Evolutionary conservation across 1,140 invertebrate genomes (phyloP).

Genomic region (Lanistes nyassanus): DNA sequence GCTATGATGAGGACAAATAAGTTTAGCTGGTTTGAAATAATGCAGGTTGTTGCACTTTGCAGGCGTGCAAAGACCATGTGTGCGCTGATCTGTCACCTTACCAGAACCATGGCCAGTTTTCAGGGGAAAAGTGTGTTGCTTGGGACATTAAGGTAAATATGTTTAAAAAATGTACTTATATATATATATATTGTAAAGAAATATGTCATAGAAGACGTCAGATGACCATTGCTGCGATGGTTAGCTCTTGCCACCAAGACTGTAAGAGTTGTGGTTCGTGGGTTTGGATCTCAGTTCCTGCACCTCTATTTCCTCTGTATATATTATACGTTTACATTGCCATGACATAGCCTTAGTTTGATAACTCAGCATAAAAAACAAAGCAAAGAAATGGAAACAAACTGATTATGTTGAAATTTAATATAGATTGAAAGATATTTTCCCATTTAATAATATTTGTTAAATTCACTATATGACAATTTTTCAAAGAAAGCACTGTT

Average conservation of each 20-base stretch:
- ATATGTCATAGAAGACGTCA: no score
- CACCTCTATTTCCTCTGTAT: no score
- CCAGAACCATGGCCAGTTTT: slow-evolving; percentile 68
- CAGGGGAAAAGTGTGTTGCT: slow-evolving; percentile 65
- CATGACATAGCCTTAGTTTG: no score
- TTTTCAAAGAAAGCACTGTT: no score
- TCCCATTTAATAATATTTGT: neutral
- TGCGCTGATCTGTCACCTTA: slow-evolving; percentile 71
- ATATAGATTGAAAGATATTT: neutral
- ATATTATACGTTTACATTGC: no score
- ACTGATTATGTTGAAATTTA: neutral
- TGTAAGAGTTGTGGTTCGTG: no score
- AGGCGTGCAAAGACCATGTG: slow-evolving; percentile 68
- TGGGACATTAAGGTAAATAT: slow-evolving; percentile 68
- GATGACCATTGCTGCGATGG: no score
- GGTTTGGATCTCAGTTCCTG: no score
- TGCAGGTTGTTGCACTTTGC: slow-evolving; percentile 48
- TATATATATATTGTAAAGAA: neutral
- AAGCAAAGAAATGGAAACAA: neutral
- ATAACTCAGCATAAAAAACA: neutral
- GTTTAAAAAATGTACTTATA: neutral
- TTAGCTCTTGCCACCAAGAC: no score
- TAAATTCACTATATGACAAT: neutral
- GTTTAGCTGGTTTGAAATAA: no score
- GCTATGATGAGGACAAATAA: no score